Conservation (phyloP, 2,888 invertebrate species). For the Dicyrtoma fusca region DNA sequence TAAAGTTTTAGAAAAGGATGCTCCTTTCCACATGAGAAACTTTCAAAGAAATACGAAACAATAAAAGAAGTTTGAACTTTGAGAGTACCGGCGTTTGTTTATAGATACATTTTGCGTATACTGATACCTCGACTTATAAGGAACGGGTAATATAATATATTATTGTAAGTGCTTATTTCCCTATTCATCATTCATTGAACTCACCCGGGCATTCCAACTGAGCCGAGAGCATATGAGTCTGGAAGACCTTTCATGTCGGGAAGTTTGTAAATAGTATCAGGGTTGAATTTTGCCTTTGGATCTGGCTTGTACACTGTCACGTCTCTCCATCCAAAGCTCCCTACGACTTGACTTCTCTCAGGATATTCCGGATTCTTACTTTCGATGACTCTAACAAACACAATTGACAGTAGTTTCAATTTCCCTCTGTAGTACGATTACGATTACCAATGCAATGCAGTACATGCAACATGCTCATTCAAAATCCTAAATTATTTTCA, state of each 20-base stretch:
- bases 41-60: constrained; percentile 74
- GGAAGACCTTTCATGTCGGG: constrained; percentile 68
- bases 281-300: background rate
- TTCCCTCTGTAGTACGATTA: no score
- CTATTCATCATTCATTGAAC: background rate
- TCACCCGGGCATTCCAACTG: constrained; percentile 48
- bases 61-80: constrained; percentile 71
- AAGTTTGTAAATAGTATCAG: constrained; percentile 57
- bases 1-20: no score
- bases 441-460: no score
- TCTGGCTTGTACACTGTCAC: constrained; percentile 63
- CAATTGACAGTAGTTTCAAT: background rate
- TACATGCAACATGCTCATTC: no score
- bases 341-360: constrained; percentile 68
- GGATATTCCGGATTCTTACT: constrained; percentile 70
- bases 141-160: no score
- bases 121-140: no score
- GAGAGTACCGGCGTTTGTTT: no score
- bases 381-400: constrained; percentile 72
- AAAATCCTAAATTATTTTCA: no score
- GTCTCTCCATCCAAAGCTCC: constrained; percentile 70
- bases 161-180: no score
- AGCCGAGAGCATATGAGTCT: constrained; percentile 55
- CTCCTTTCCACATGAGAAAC: constrained; percentile 73
- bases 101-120: no score